phyloP scores from a whole-genome alignment of 2,113 vertebrate genomes.

The Cyrtonyx montezumae region DNA sequence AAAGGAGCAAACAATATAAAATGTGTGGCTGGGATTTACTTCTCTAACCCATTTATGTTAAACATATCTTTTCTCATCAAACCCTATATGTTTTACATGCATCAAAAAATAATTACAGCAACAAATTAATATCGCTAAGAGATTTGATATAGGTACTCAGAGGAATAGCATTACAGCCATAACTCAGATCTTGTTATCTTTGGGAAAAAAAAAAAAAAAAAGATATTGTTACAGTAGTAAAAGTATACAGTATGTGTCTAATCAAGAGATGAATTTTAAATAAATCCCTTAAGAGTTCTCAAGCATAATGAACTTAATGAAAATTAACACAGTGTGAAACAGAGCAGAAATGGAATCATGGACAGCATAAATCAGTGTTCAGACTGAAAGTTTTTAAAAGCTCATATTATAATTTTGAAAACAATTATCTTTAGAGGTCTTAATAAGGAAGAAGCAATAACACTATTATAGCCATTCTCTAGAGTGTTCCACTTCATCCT shows the following conservation, averaged over 20 bases:
- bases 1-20: conserved; percentile 9
- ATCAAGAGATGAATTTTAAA: conserved; percentile 81
- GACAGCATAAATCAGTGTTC: conserved; percentile 67
- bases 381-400: conserved; percentile 70
- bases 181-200: conserved; percentile 83
- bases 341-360: conserved; percentile 65
- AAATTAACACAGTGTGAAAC: conserved; percentile 81
- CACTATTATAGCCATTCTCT: conserved; percentile 65
- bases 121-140: conserved; percentile 59
- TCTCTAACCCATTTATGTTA: conserved; percentile 49
- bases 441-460: conserved; percentile 76
- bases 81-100: conserved; percentile 60
- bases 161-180: conserved; percentile 81
- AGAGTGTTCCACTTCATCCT: conserved; percentile 71
- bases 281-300: conserved; percentile 83
- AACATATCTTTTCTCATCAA: conserved; percentile 61
- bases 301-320: conserved; percentile 82
- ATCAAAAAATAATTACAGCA: conserved; percentile 70
- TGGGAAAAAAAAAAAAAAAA: conserved; percentile 79
- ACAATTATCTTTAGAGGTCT: conserved; percentile 81
- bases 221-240: conserved; percentile 81
- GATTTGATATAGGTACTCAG: conserved; percentile 26
- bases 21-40: conserved; percentile 42
- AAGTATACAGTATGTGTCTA: conserved; percentile 73
- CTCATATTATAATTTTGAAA: conserved; percentile 74